A percentile compares a stretch with the other conserved stretches of the same genome.
Conservation (phyloP, 2,888 invertebrate genomes). For the Geotrupes spiniger region DNA sequence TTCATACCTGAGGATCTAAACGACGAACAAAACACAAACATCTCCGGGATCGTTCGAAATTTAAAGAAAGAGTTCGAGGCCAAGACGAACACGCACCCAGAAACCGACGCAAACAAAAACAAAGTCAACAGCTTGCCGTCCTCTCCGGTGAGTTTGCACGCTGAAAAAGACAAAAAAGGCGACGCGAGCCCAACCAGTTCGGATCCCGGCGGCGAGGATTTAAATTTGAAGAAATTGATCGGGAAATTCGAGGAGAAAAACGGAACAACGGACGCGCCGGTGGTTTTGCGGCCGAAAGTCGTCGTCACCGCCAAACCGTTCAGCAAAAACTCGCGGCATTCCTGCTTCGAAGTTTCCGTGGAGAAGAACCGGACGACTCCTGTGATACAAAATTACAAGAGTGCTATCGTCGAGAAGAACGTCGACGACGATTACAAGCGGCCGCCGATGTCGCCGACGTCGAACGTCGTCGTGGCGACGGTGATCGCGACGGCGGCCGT, state of each 20-base stretch:
- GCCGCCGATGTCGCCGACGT: conserved; percentile 51
- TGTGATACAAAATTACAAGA: conserved; percentile 36
- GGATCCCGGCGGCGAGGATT: conserved; percentile 54
- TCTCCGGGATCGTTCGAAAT: conserved; percentile 76
- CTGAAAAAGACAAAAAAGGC: conserved; percentile 25
- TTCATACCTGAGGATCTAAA: conserved; percentile 43
- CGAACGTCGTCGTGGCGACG: conserved; percentile 63
- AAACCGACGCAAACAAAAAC: conserved; percentile 35
- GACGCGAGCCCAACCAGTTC: conserved; percentile 30
- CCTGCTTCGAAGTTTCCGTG: conserved; percentile 44
- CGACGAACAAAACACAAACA: conserved; percentile 38
- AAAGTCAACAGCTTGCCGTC: conserved; percentile 58
- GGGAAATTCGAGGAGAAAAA: conserved; percentile 63
- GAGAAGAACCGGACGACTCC: conserved; percentile 39
- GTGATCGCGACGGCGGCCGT: conserved; percentile 66
- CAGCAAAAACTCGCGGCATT: conserved; percentile 36
- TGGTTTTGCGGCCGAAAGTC: conserved; percentile 33
- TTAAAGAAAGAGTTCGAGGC: conserved; percentile 88
- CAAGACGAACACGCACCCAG: conserved; percentile 52
- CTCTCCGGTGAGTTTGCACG: conserved; percentile 60
- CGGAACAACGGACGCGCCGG: conserved; percentile 32
- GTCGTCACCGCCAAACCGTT: conserved; percentile 16
- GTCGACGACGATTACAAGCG: conserved; percentile 39
- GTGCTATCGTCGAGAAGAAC: conserved; percentile 31
- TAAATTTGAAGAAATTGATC: conserved; percentile 72